These are phyloP conservation scores for Drosophila ficusphila DNA, from an alignment of 1,140 invertebrate species.

Conservation along the genomic window DNA sequence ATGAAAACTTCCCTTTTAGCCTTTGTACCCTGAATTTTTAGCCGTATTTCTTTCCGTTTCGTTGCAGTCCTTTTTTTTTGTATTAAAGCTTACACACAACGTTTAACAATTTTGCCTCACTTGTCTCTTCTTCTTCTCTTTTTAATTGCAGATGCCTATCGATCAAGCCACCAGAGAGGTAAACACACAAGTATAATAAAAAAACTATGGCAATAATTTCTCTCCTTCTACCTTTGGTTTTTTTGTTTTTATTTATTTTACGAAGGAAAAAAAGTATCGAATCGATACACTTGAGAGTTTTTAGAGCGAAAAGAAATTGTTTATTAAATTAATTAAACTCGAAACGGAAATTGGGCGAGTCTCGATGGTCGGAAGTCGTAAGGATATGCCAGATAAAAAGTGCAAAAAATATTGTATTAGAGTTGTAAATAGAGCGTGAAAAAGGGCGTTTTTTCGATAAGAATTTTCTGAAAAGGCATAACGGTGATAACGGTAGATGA, in stretches of 20 bases:
- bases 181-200: conserved; percentile 84
- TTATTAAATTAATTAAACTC: conserved; percentile 74
- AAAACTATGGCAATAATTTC: conserved; percentile 76
- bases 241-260: conserved; percentile 17
- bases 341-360: conserved; percentile 61
- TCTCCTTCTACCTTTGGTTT: conserved; percentile 26
- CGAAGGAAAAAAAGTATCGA: conserved; percentile 24
- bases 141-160: conserved; percentile 89
- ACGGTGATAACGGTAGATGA: conserved; percentile 28
- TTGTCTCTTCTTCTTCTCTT: conserved; percentile 84
- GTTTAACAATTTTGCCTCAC: conserved; percentile 75
- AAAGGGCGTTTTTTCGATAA: conserved; percentile 24
- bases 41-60: conserved; percentile 6
- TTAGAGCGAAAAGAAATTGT: conserved; percentile 81
- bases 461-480: conserved; percentile 1
- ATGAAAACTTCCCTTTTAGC: conserved; percentile 34
- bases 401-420: not conserved
- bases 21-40: conserved; percentile 25
- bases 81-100: conserved; percentile 64
- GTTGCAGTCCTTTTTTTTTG: conserved; percentile 31
- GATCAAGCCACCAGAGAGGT: conserved; percentile 89
- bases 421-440: conserved; percentile 63
- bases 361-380: conserved; percentile 23
- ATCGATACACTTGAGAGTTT: conserved; percentile 80
- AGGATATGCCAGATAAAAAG: conserved; percentile 27